phyloP scores from a whole-genome alignment of 1,140 invertebrate genomes.

The Lethocerus indicus region DNA sequence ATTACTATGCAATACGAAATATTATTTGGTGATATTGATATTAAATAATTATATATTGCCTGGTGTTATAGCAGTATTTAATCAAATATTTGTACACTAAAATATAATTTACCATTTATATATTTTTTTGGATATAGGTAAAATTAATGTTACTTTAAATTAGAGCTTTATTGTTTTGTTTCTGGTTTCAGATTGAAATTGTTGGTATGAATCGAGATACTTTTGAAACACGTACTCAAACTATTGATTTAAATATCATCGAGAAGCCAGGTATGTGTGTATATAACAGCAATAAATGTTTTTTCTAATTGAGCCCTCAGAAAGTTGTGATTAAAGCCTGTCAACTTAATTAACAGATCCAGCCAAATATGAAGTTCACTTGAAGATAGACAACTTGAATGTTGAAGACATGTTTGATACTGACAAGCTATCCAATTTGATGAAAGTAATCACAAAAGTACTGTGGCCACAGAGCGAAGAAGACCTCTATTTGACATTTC shows the following conservation, averaged over 20 bases:
- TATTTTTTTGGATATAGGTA: background rate
- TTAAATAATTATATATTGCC: background rate
- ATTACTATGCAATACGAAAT: too few relatives aligned
- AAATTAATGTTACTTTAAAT: background rate
- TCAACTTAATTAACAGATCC: slow-evolving; percentile 25
- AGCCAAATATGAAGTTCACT: slow-evolving; percentile 56
- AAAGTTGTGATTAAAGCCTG: background rate
- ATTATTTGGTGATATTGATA: background rate
- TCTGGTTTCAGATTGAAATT: slow-evolving; percentile 43
- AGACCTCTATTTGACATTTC: slow-evolving; percentile 63
- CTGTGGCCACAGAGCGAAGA: slow-evolving; percentile 33
- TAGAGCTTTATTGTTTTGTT: background rate
- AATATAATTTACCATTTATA: background rate
- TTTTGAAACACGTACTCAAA: slow-evolving; percentile 51
- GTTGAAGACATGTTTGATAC: slow-evolving; percentile 60
- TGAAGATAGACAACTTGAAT: slow-evolving; percentile 80
- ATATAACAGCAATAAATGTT: background rate
- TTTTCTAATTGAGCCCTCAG: background rate
- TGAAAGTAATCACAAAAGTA: slow-evolving; percentile 48
- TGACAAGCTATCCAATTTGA: slow-evolving; percentile 43
- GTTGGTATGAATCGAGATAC: slow-evolving; percentile 56
- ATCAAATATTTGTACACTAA: background rate
- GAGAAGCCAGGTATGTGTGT: slow-evolving; percentile 28
- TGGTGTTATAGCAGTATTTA: background rate
- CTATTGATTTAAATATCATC: slow-evolving; percentile 41